These are phyloP conservation scores for Artemia sinica DNA, from an alignment of 2,888 invertebrate genomes.

Conservation along the genomic window DNA sequence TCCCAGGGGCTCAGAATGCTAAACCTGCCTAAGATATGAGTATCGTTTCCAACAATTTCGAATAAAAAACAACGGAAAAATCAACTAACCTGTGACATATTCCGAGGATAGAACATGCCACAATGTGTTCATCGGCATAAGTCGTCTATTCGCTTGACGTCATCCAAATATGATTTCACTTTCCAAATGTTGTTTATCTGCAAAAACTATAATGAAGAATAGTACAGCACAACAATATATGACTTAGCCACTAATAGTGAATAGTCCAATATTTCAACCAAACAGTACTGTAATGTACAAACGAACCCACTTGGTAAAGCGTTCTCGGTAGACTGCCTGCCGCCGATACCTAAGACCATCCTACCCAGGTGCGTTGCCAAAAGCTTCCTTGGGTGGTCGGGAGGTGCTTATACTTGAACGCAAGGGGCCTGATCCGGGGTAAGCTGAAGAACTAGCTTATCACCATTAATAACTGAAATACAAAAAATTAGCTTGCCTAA, in stretches of 20 bases:
- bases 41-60: too few relatives aligned
- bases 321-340: slow-evolving; percentile 13
- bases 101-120: slow-evolving; percentile 13
- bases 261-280: neutral
- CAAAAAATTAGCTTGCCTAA: too few relatives aligned
- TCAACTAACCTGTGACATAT: slow-evolving; percentile 2
- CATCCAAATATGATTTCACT: too few relatives aligned
- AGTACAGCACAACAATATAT: too few relatives aligned
- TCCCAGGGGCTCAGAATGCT: too few relatives aligned
- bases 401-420: neutral
- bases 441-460: too few relatives aligned
- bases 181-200: too few relatives aligned
- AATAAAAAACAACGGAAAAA: too few relatives aligned
- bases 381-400: slow-evolving; percentile 5
- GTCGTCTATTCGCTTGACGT: neutral
- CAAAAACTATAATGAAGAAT: too few relatives aligned
- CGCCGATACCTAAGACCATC: slow-evolving; percentile 13
- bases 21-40: too few relatives aligned
- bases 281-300: neutral
- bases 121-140: slow-evolving; percentile 2
- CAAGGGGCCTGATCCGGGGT: too few relatives aligned
- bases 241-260: neutral
- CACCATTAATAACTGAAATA: too few relatives aligned
- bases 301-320: slow-evolving; percentile 9
- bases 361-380: slow-evolving; percentile 7